Evolutionary conservation across 2,888 invertebrate genomes (phyloP), one percentile per base, ranked within the genome.

Genomic region (Hyposoter didymator): DNA sequence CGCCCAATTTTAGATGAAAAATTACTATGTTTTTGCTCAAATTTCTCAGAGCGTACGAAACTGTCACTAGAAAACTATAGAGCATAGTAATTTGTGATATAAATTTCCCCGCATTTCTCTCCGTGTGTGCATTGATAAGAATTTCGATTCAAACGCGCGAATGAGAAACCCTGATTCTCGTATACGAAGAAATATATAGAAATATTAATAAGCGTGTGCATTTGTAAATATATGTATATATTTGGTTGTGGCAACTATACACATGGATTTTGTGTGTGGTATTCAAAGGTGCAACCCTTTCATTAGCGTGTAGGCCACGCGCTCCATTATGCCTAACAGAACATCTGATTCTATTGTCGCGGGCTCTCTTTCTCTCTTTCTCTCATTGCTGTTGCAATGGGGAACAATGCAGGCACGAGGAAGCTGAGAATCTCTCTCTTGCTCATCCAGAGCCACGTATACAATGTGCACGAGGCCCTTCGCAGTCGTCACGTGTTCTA

Each of bases 261-360:
- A 69, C 55, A 70, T 79, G 79, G 74, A 87, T 90, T 90, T 90
- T 89, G 90, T 89, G 90, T 89, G 90, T 73, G 74, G 80, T 90
- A 91, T 92, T 92, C 90, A 92, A 92, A 93, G 92, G 92, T 93
- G 92, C 91, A 92, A 93, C 92, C 93, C 93, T 93, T 93, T 93
- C 93, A 93, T 93, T 93, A 93, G 91, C 92, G 92, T 91, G 90
- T 91, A 91, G 92, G 92, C 92, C 92, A 93, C 93, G 92, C 92
- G 93, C 89, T 90, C 92, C 89, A 93, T 93, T 93, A 92, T 93
- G 89, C 90, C 88, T 89, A 89, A 93, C 93, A 93, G 93, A 93
- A 93, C 93, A 91, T 92, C 91, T 92, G 92, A 93, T 92, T 91
- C 92, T 89, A 93, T 93, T 93, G 93, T 93, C 91, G 88, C 78